Evolutionary conservation across 2,888 invertebrate species (phyloP), one percentile per base, ranked within the genome.

Genomic region (Apomyelois bistriatella): DNA sequence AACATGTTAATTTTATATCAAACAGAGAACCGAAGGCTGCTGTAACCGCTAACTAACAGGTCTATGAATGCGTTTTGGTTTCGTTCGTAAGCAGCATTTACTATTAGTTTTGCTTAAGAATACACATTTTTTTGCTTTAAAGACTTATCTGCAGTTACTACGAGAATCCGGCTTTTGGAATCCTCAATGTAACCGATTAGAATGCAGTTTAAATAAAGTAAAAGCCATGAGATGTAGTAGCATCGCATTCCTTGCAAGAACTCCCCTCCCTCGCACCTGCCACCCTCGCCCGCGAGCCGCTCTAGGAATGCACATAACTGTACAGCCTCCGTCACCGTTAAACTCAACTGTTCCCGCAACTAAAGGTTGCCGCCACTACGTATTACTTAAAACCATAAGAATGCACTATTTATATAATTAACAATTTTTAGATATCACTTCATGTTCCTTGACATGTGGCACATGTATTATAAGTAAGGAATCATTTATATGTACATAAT

Each of bases 291-390:
- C 63, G 66, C 63, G 62, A 22, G 61, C 65, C 72, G 71, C 82
- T 74, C 82, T 81, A 85, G 85, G 88, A 86, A 86, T 86, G 86
- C 78, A 79, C 69, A 74, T 85, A 85, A 87, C 86, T 80, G 79
- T 78, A 71, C 69, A 65, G 65, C 81, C 83, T 85, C 81, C 81
- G 74, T 74, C 76, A 77, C 84, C 83, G 82, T 80, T 85, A 84
- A 76, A 68, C 72, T 70, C 72, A 76, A 79, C 82, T 73, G 77
- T 81, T 79, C 75, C 74, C 73, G 69, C 71, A 68, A n/a, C n/a
- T n/a, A 72, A 75, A 74, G 76, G 76, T 77, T 76, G 75, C 71
- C 65, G 69, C 66, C 66, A 60, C 61, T 63, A 66, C 62, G 61
- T 66, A 67, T 75, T 76, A 73, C 66, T 72, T 72, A 72, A 76